These are phyloP conservation scores for Vespertilio murinus DNA, from an alignment of 2,797 vertebrate species.

Conservation along the genomic window DNA sequence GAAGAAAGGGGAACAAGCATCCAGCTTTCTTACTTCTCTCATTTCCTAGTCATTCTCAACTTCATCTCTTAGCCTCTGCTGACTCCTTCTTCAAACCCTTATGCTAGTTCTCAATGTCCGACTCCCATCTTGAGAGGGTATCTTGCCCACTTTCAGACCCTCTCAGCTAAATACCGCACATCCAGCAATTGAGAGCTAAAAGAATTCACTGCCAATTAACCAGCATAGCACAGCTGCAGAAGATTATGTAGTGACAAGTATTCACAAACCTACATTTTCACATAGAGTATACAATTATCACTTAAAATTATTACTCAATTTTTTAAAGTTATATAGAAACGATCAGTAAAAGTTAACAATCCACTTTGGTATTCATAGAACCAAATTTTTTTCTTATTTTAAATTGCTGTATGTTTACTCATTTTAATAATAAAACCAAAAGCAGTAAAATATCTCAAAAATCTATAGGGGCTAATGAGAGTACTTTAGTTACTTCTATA, in stretches of 20 bases:
- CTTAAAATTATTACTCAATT: neutral
- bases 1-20: neutral
- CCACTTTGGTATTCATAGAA: neutral
- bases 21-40: neutral
- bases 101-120: neutral
- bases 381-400: neutral
- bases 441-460: neutral
- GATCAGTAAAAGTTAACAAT: neutral
- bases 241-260: neutral
- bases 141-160: neutral
- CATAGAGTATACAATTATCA: neutral
- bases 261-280: neutral
- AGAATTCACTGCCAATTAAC: neutral
- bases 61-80: neutral
- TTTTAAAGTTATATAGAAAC: constrained; percentile 5
- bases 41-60: neutral
- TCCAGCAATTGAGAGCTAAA: neutral
- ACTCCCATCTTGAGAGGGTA: neutral
- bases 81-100: neutral
- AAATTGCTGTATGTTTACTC: neutral
- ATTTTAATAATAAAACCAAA: neutral
- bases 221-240: neutral
- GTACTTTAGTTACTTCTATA: neutral
- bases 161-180: neutral
- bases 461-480: neutral